Base-by-base conservation (phyloP, 2,888 invertebrate species). In the Stenolophus ochropezus region DNA sequence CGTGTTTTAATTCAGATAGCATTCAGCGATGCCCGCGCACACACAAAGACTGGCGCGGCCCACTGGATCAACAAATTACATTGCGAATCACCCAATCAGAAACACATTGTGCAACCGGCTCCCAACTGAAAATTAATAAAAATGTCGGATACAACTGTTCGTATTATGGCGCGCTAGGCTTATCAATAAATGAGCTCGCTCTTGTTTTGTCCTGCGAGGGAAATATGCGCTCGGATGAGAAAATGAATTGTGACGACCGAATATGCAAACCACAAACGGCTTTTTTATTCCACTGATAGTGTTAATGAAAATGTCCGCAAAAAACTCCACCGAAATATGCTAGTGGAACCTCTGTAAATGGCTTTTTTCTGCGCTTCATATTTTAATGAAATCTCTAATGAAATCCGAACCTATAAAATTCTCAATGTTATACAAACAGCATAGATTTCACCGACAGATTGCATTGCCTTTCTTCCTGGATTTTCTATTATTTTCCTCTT, bases 41-140 rank as follows among this genome's bases (percentile, higher is more conserved):
- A 86, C 85, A 69, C 65, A 69, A 69, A 69, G 61, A 69, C 27
- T 87, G 58, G 56, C 73, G 47, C 76, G 33, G 82, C 56, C 76
- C 73, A 82, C 78, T 79, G 76, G 78, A 88, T 89, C 88, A 88
- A 89, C 89, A 89, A 89, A 89, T 89, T 89, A 89, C 89, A 89
- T 89, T 89, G 88, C 88, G 89, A 89, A 88, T 88, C 89, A 89
- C 85, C 89, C 89, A 89, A 89, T 89, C 89, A 89, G 89, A 89
- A 89, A 89, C 85, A 86, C 87, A 88, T 89, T 89, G 89, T 89
- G 84, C 85, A 82, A 58, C 78, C 33, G 75, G 71, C 61, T 71
- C 51, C 79, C 56, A 81, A 74, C 81, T 81, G 53, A 81, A 81
- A 81, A 81, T 81, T 81, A 81, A 81, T 81, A 81, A 81, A 81